phyloP scores from a whole-genome alignment of 2,797 vertebrate species.

The Emys orbicularis region DNA sequence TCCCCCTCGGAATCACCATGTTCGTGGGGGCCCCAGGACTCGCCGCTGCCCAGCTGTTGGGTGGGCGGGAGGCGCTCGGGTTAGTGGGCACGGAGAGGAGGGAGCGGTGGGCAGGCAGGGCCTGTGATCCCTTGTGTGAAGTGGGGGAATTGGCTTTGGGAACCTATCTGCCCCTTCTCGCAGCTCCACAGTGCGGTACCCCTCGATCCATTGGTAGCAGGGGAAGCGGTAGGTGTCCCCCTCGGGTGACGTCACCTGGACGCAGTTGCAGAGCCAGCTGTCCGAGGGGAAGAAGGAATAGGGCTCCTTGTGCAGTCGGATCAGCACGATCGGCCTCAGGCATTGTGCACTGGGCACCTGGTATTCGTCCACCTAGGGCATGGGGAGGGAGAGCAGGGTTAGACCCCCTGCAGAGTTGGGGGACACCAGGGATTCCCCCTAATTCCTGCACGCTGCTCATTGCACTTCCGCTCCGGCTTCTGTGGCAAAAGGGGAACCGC shows the following conservation, averaged over 20 bases:
- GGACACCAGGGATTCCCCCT: no score
- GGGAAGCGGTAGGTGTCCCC: constrained; percentile 70
- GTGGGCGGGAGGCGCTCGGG: no score
- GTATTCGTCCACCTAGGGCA: constrained; percentile 59
- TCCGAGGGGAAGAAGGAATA: constrained; percentile 79
- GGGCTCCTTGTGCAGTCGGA: constrained; percentile 82
- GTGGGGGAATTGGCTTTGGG: background rate
- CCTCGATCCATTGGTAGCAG: constrained; percentile 85
- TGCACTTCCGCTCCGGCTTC: no score
- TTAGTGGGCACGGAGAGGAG: no score
- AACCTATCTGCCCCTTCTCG: constrained; percentile 77
- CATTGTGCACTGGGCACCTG: constrained; percentile 48
- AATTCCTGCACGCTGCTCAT: no score
- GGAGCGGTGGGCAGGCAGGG: background rate
- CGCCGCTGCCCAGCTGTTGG: no score
- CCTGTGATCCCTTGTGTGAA: background rate
- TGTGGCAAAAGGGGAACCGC: no score
- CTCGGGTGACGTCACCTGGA: constrained; percentile 68
- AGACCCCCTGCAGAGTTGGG: background rate
- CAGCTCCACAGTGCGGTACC: constrained; percentile 80
- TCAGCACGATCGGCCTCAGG: constrained; percentile 80
- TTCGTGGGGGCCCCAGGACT: no score
- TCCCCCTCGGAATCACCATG: no score
- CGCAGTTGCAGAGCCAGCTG: constrained; percentile 83
- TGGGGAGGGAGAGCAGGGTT: background rate